phyloP scores from a whole-genome alignment of 2,888 invertebrate genomes.

The Neria commutata region DNA sequence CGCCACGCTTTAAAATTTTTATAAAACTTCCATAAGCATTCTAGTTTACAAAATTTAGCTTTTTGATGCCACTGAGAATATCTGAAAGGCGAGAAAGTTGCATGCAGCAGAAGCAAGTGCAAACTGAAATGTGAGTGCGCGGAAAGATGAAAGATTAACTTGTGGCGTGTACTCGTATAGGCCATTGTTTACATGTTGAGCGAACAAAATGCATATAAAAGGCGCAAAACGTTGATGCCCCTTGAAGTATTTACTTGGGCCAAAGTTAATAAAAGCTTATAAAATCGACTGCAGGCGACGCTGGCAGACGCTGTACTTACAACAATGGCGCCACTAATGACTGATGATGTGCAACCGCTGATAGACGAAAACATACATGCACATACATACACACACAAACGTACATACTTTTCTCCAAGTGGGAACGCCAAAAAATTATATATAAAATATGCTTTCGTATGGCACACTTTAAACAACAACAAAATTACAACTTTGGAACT shows the following conservation, averaged over 20 bases:
- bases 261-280: conserved; percentile 53
- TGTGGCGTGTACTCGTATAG: conserved; percentile 19
- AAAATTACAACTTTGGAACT: too few species aligned
- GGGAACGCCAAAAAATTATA: too few species aligned
- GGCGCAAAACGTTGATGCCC: conserved; percentile 38
- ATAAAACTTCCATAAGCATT: too few species aligned
- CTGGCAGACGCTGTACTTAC: too few species aligned
- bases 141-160: conserved; percentile 48
- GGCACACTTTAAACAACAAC: too few species aligned
- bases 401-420: too few species aligned
- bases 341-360: conserved; percentile 53
- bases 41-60: too few species aligned
- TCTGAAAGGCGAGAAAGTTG: too few species aligned
- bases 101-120: too few species aligned
- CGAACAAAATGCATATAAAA: conserved; percentile 16
- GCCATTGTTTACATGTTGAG: conserved; percentile 39
- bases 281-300: conserved; percentile 28
- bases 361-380: conserved; percentile 43
- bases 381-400: conserved; percentile 7
- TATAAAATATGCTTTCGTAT: too few species aligned
- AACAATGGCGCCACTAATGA: conserved; percentile 53
- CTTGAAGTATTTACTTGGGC: conserved; percentile 47
- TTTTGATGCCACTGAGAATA: too few species aligned
- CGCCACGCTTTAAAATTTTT: too few species aligned
- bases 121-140: conserved; percentile 3